Percentiles rank a stretch among this genome's conserved stretches.
These are phyloP conservation scores for Uropsilus gracilis DNA, from an alignment of 2,113 vertebrate species.

Conservation along the genomic window DNA sequence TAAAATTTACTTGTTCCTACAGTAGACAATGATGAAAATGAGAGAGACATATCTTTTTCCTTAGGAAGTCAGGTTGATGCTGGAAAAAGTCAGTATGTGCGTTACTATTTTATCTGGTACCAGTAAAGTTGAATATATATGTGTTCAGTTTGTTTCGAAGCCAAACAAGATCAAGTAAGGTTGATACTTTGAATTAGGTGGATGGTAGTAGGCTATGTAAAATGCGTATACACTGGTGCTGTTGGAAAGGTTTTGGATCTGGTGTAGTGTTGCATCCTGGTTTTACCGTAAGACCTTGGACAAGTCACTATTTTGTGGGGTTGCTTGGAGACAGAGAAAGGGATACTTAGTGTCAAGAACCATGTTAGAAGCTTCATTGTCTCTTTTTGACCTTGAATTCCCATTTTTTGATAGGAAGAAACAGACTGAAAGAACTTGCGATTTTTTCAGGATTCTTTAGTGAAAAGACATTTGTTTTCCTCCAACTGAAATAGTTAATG, in stretches of 20 bases:
- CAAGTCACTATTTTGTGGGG: background rate
- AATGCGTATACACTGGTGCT: background rate
- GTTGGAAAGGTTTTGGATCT: background rate
- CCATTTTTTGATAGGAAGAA: constrained; percentile 3
- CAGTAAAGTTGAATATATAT: constrained; percentile 3
- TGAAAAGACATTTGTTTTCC: background rate
- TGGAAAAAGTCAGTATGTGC: background rate
- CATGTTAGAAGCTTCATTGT: background rate
- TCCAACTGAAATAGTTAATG: background rate
- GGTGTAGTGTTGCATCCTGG: background rate
- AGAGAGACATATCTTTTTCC: background rate
- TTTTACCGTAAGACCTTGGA: background rate
- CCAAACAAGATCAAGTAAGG: background rate
- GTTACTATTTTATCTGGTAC: background rate
- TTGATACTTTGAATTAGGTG: background rate
- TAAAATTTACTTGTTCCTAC: constrained; percentile 57
- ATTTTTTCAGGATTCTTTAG: background rate
- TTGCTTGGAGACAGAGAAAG: background rate
- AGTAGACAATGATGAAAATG: constrained; percentile 35
- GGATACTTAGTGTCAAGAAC: background rate
- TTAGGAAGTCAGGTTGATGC: constrained; percentile 14
- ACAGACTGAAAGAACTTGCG: background rate
- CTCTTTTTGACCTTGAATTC: background rate
- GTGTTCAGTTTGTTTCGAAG: constrained; percentile 9
- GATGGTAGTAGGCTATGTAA: background rate